Evolutionary conservation across 2,113 vertebrate genomes (phyloP).

Genomic region (Phoxinus phoxinus): DNA sequence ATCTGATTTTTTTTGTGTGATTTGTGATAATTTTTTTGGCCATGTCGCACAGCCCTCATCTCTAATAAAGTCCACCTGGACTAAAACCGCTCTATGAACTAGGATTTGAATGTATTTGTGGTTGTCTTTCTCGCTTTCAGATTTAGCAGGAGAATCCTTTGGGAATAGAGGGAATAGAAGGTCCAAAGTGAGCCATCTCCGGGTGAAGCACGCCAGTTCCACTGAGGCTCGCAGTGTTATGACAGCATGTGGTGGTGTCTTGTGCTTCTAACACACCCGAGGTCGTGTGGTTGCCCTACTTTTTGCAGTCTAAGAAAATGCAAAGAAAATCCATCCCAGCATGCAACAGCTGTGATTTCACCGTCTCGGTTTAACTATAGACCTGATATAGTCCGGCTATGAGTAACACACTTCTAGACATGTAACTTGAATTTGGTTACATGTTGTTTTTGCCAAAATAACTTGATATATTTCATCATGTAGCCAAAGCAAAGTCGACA

Average conservation of each 20-base stretch:
- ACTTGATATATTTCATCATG: too few species aligned
- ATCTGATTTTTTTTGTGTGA: too few species aligned
- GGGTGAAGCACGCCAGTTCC: not conserved
- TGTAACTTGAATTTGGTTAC: too few species aligned
- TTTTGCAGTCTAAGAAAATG: not conserved
- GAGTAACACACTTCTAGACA: too few species aligned
- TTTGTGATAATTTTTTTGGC: too few species aligned
- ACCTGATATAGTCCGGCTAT: too few species aligned
- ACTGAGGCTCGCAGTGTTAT: not conserved
- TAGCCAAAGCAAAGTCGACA: too few species aligned
- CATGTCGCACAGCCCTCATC: too few species aligned
- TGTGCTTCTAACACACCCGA: constrained; percentile 9
- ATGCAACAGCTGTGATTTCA: too few species aligned
- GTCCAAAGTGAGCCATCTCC: constrained; percentile 6
- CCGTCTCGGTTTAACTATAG: too few species aligned
- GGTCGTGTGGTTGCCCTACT: not conserved
- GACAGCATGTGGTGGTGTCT: not conserved
- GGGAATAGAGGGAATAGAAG: not conserved
- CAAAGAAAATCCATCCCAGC: too few species aligned
- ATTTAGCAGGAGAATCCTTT: not conserved
- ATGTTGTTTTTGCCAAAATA: too few species aligned
- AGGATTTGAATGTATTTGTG: not conserved
- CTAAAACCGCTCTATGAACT: not conserved
- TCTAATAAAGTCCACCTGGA: not conserved
- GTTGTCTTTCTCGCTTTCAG: not conserved